A percentile compares a stretch with the other conserved stretches of the same genome.
These are phyloP conservation scores for Drosophila meridiana DNA, from an alignment of 2,888 invertebrate genomes.

Conservation along the genomic window DNA sequence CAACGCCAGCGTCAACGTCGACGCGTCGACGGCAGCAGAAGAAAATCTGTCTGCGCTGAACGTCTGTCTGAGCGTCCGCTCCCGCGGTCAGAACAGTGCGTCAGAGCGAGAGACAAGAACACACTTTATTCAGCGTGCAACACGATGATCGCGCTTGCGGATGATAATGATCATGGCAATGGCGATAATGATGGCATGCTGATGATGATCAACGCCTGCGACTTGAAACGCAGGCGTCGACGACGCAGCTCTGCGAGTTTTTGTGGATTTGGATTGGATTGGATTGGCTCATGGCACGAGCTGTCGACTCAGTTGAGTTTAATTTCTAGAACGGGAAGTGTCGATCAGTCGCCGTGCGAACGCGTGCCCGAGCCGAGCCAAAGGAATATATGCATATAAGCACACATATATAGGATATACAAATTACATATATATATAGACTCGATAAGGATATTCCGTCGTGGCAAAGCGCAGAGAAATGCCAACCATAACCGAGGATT, in stretches of 20 bases:
- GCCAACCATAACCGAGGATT: slow-evolving; percentile 85
- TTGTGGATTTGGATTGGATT: slow-evolving; percentile 40
- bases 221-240: slow-evolving; percentile 49
- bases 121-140: slow-evolving; percentile 54
- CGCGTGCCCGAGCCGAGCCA: slow-evolving; percentile 45
- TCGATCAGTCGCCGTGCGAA: slow-evolving; percentile 67
- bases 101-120: slow-evolving; percentile 54
- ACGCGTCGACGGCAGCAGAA: slow-evolving; percentile 26
- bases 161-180: slow-evolving; percentile 24
- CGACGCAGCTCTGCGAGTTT: slow-evolving; percentile 27
- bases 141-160: slow-evolving; percentile 29
- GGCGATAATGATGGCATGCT: slow-evolving; percentile 31
- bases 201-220: slow-evolving; percentile 52
- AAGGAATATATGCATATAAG: background rate
- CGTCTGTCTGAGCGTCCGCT: background rate
- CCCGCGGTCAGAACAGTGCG: slow-evolving; percentile 46
- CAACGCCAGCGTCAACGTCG: background rate
- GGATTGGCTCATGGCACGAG: slow-evolving; percentile 63
- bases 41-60: slow-evolving; percentile 45
- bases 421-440: background rate
- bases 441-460: slow-evolving; percentile 36
- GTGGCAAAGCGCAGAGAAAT: slow-evolving; percentile 59
- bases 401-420: background rate
- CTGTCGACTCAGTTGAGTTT: slow-evolving; percentile 61
- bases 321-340: slow-evolving; percentile 73